Evolutionary conservation across 2,888 invertebrate genomes (phyloP).

Genomic region (Ormyrus thymus): DNA sequence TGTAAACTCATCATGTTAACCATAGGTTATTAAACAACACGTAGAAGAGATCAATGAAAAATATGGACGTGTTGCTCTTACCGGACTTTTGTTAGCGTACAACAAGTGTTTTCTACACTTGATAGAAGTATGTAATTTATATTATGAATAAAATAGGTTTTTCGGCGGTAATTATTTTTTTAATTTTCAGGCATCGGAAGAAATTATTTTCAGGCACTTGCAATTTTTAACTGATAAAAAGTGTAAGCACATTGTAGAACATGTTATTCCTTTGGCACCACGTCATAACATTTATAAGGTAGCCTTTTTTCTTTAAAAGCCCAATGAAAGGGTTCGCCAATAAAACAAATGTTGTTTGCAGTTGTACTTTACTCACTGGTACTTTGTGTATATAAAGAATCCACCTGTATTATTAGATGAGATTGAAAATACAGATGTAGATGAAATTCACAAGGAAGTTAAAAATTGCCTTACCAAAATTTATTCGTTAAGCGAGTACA

Average conservation of each 20-base stretch:
- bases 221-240: slow-evolving; percentile 50
- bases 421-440: slow-evolving; percentile 55
- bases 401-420: slow-evolving; percentile 61
- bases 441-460: slow-evolving; percentile 60
- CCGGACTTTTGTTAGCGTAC: slow-evolving; percentile 65
- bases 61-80: slow-evolving; percentile 55
- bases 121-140: slow-evolving; percentile 61
- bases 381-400: slow-evolving; percentile 47
- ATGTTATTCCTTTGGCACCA: slow-evolving; percentile 60
- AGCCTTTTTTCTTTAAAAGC: neutral
- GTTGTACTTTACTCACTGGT: slow-evolving; percentile 65
- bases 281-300: slow-evolving; percentile 54
- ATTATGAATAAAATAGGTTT: slow-evolving; percentile 16
- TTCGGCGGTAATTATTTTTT: neutral
- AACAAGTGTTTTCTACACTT: slow-evolving; percentile 64
- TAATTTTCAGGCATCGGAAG: slow-evolving; percentile 62
- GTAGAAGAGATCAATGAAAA: slow-evolving; percentile 59
- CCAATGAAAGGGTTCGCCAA: too few relatives aligned
- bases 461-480: slow-evolving; percentile 62
- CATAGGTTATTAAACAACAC: slow-evolving; percentile 59
- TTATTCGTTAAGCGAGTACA: slow-evolving; percentile 61
- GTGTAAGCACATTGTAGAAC: slow-evolving; percentile 54
- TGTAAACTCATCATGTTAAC: too few relatives aligned
- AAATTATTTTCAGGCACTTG: slow-evolving; percentile 64
- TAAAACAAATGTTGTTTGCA: slow-evolving; percentile 46